Evolutionary conservation across 2,888 invertebrate genomes (phyloP), one percentile per base, ranked within the genome.

Genomic region (Amiota mariae): DNA sequence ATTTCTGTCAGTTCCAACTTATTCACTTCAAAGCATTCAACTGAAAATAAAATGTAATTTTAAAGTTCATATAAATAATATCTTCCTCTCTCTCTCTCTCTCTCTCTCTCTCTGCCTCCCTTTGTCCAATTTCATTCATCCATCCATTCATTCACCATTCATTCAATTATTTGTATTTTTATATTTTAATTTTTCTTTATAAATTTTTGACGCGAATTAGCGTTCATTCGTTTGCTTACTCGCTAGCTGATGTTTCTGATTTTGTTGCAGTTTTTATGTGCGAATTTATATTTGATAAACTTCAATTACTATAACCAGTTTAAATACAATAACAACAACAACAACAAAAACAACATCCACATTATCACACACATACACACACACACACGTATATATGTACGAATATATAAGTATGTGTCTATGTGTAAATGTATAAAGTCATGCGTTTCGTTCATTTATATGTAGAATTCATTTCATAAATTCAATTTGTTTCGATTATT

Each of bases 401-500:
- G n/a, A n/a, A n/a, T n/a, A n/a, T n/a, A n/a, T n/a, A n/a, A n/a
- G n/a, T 12, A 61, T 61, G 36, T 61, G 24, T 24, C n/a, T 61
- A 67, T 15, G 49, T 75, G 74, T 61, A 74, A 73, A 63, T 77
- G 73, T 72, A 15, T 15, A 54, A 54, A 54, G 15, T 54, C 13
- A 36, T 36, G 36, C 36, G 6, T 36, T 36, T 36, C 36, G 36
- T 36, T 36, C 36, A 59, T 75, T 71, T 72, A 70, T 82, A n/a
- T n/a, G n/a, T n/a, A 81, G 82, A 83, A 83, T 84, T 83, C 81
- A 83, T 81, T 84, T 82, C 80, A 81, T 82, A 84, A 83, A 83
- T 83, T 82, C 84, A 83, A 83, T 83, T 83, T 82, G 78, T 81
- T 82, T 83, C 84, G 83, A 84, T 84, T 82, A 83, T 84, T 81